These are phyloP conservation scores for Loripinus fragilis DNA, from an alignment of 2,888 invertebrate genomes.

Conservation along the genomic window DNA sequence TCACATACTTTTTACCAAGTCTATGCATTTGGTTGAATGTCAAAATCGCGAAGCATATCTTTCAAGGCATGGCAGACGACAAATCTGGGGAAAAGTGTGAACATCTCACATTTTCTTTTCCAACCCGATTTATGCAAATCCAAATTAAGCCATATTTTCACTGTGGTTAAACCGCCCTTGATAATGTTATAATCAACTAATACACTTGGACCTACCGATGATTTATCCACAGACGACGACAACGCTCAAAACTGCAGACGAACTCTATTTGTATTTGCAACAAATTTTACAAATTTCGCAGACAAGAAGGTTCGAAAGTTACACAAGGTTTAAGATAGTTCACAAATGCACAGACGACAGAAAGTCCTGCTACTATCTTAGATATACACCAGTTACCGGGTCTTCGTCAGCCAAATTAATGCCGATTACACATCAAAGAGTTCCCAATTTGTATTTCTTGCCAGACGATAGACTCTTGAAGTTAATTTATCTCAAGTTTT, in stretches of 20 bases:
- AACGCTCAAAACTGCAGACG: not conserved
- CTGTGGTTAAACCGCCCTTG: not conserved
- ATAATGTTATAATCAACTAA: not conserved
- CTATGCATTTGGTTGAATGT: no score
- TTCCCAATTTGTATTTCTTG: constrained; percentile 27
- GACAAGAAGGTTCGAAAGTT: constrained; percentile 49
- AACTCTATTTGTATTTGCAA: constrained; percentile 12
- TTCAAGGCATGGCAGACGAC: not conserved
- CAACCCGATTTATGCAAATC: not conserved
- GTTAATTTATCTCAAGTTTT: constrained; percentile 44
- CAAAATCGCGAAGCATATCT: not conserved
- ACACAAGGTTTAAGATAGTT: constrained; percentile 50
- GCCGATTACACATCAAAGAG: constrained; percentile 52
- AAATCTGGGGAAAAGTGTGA: not conserved
- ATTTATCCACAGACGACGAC: constrained; percentile 20
- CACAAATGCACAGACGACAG: constrained; percentile 56
- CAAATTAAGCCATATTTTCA: constrained; percentile 3
- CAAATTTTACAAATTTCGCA: constrained; percentile 54
- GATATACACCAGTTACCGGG: constrained; percentile 37
- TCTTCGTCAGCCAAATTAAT: constrained; percentile 44
- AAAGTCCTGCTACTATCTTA: constrained; percentile 38
- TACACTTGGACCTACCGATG: not conserved
- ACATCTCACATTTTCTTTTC: not conserved
- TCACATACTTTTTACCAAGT: no score
- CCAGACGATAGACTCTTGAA: constrained; percentile 47